These are phyloP conservation scores for Dicroscelio sp. DNA, from an alignment of 2,888 invertebrate genomes.

Conservation along the genomic window DNA sequence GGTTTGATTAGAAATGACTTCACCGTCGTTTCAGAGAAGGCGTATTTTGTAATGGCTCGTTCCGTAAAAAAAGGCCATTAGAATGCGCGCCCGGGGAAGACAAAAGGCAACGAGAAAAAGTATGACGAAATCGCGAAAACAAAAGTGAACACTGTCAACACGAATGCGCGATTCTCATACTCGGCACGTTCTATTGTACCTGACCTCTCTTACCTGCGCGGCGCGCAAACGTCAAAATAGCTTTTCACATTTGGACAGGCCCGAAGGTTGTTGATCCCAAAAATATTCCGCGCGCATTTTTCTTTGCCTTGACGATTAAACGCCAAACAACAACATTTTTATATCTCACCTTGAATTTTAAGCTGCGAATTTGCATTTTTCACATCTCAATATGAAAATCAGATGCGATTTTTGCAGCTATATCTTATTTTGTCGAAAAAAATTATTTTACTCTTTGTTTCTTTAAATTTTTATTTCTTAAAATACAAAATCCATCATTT, in stretches of 20 bases:
- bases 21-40: conserved; percentile 40
- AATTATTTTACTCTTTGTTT: too few relatives aligned
- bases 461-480: too few relatives aligned
- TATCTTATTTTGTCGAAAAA: too few relatives aligned
- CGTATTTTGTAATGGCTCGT: conserved; percentile 64
- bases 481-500: too few relatives aligned
- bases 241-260: conserved; percentile 62
- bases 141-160: conserved; percentile 75
- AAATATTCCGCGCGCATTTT: conserved; percentile 43
- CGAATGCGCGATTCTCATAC: conserved; percentile 71
- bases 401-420: too few relatives aligned
- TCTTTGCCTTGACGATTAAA: too few relatives aligned
- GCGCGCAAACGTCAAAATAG: conserved; percentile 65
- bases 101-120: conserved; percentile 60
- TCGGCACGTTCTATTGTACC: conserved; percentile 70
- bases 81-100: conserved; percentile 55
- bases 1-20: conserved; percentile 64
- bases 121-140: conserved; percentile 77
- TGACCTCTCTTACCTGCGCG: conserved; percentile 73
- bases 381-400: too few relatives aligned
- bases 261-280: conserved; percentile 71
- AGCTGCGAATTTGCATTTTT: too few relatives aligned
- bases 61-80: conserved; percentile 58
- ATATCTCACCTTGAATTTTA: too few relatives aligned
- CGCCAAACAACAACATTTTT: too few relatives aligned